Evolutionary conservation across 2,888 invertebrate species (phyloP), one percentile per base, ranked within the genome.

Genomic region (Morpho deidamia): DNA sequence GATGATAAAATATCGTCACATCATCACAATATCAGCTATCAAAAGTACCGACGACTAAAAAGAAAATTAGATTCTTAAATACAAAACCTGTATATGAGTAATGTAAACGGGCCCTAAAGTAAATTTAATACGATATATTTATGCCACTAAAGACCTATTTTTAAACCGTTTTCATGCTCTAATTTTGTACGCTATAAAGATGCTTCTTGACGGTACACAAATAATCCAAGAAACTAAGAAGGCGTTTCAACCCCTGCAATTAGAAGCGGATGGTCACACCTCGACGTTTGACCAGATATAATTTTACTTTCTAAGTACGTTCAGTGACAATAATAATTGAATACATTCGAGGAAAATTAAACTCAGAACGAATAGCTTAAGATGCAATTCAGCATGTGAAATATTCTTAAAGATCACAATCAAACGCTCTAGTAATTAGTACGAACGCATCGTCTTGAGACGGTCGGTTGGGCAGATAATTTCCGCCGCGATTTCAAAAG

Each of bases 221-320:
- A 83, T 83, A 78, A 76, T 69, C 62, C 62, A 67, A 69, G 68
- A 72, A 76, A 74, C 63, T 55, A 54, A 64, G 61, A 66, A 66
- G 76, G 71, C 74, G 72, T 67, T 70, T 72, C 79, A 74, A 74
- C 81, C 83, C 80, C 74, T 63, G 77, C 86, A 88, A 89, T 89
- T 89, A 89, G 88, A 82, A 81, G 72, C 86, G 88, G 84, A 80
- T 83, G 86, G 85, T 87, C 87, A 88, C 88, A 87, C 87, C 80
- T 83, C 82, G 80, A 80, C 85, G 75, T 85, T 83, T 71, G 78
- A 74, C 74, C 75, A 72, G 78, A 78, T 83, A 87, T 87, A 83
- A 87, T 85, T 88, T 85, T 81, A 79, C 83, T 83, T 83, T 84
- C 78, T 88, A 84, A 87, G 83, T 84, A 85, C 85, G 78, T 78